Evolutionary conservation across 2,888 invertebrate genomes (phyloP), one percentile per base, ranked within the genome.

Genomic region (Drosophila nr. fundita): DNA sequence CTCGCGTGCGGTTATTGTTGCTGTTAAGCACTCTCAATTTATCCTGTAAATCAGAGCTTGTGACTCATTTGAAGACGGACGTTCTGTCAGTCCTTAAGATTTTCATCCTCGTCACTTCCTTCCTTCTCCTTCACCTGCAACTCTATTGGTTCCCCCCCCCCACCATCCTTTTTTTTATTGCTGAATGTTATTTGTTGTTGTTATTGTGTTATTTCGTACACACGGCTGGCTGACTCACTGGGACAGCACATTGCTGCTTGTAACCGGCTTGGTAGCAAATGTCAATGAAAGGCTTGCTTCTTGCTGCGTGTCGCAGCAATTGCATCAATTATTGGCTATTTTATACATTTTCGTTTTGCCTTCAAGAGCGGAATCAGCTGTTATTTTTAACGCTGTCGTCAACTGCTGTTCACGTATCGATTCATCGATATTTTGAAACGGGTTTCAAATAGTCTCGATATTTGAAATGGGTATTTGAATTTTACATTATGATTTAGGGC

Each of bases 251-350:
- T 42, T 5, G 21, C 21, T 42, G 55, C 45, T 61, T 21, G 30
- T 71, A 73, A 81, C 81, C 81, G 66, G 81, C 73, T 71, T 52
- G 32, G 68, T 78, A 63, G 64, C 65, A 61, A 70, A 36, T 24
- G 32, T 15, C 15, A 21, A 53, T 62, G 45, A 27, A 34, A 52
- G 52, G 32, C 11, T 40, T 40, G 5, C 21, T n/a, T 11, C 11
- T 42, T 21, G 21, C 21, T n/a, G 42, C 42, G 21, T 21, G 54
- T 29, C 48, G 54, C 54, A 40, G 66, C 29, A 61, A 58, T 54
- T 80, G 53, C 53, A 54, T 24, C n/a, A 50, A 30, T 72, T 55
- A 53, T 48, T 64, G 32, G 18, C 45, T 42, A 78, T 53, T 68
- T 78, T 42, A 72, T 66, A 52, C 77, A 60, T 73, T 73, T 58